Evolutionary conservation across 2,888 invertebrate species (phyloP).

Genomic region (Adelognathus sp.): DNA sequence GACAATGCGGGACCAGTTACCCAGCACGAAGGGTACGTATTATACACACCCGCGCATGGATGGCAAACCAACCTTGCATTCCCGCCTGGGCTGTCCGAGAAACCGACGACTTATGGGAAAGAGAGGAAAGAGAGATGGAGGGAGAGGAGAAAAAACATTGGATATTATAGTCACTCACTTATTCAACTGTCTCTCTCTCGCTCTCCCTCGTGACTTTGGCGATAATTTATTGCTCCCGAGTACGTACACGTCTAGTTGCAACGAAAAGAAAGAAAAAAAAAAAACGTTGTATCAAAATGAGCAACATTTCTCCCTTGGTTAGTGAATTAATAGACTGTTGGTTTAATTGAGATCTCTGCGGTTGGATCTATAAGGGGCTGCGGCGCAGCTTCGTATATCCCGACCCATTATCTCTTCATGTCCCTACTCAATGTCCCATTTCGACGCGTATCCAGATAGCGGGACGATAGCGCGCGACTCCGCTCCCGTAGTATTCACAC

Average conservation of each 20-base stretch:
- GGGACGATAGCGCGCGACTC: background rate
- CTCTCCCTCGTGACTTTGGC: background rate
- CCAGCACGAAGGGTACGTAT: slow-evolving; percentile 2
- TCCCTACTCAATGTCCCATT: slow-evolving; percentile 27
- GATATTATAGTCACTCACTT: background rate
- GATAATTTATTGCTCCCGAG: background rate
- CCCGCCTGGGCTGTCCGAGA: background rate
- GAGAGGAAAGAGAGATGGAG: background rate
- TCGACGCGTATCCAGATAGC: slow-evolving; percentile 12
- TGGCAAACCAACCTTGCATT: background rate
- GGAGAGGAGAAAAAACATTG: background rate
- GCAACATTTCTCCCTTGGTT: too few species aligned
- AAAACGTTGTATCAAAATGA: background rate
- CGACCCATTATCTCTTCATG: slow-evolving; percentile 25
- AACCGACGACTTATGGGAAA: background rate
- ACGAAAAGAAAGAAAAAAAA: background rate
- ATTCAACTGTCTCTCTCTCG: too few species aligned
- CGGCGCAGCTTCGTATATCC: background rate
- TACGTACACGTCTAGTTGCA: background rate
- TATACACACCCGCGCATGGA: background rate
- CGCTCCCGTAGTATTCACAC: background rate
- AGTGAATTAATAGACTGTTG: background rate
- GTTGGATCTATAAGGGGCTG: background rate
- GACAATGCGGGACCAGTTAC: slow-evolving; percentile 64
- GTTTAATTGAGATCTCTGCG: slow-evolving; percentile 15